Base-by-base conservation (phyloP, 2,888 invertebrate genomes). In the Eremobia ochroleuca region DNA sequence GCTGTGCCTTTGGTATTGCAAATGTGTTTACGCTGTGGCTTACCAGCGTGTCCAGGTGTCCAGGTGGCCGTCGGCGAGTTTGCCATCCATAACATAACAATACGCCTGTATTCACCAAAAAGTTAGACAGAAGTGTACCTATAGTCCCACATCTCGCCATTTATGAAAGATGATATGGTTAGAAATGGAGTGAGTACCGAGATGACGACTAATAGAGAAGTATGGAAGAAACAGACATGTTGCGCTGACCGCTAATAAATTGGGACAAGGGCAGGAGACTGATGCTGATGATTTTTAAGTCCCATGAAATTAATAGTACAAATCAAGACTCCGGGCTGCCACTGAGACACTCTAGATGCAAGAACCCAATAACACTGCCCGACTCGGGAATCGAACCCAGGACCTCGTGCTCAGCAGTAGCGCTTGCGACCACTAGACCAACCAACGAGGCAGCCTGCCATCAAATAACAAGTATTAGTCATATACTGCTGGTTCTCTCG, bases 381-480 rank as follows among this genome's bases (percentile, higher is more conserved):
- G n/a, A n/a, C 25, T 0, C 25, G 25, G 49, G 21, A 49, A 49
- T 49, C 49, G 9, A 13, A 13, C 13, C 40, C 9, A 43, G 43
- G 15, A 52, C n/a, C n/a, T 52, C n/a, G n/a, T n/a, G 52, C 52
- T 25, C 4, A 8, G 49, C 49, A 52, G 52, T n/a, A n/a, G 11
- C n/a, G 52, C 52, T 25, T 25, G 25, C 52, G 52, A 9, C 11
- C 52, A 25, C 25, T 25, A 52, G 25, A n/a, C 52, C 25, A n/a
- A n/a, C n/a, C n/a, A 52, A 52, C 4, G 25, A 25, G 52, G 11
- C 11, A 52, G 25, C 4, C 25, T 52, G 1, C 52, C 52, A 1
- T n/a, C 25, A 25, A 52, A n/a, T n/a, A 49, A 8, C n/a, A 55
- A 55, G 9, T 31, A 81, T 81, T 58, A 58, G 11, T 49, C 31